A percentile compares a stretch with the other conserved stretches of the same genome.
Evolutionary conservation across 2,113 vertebrate species (phyloP).

Genomic region (Aphyosemion australe): DNA sequence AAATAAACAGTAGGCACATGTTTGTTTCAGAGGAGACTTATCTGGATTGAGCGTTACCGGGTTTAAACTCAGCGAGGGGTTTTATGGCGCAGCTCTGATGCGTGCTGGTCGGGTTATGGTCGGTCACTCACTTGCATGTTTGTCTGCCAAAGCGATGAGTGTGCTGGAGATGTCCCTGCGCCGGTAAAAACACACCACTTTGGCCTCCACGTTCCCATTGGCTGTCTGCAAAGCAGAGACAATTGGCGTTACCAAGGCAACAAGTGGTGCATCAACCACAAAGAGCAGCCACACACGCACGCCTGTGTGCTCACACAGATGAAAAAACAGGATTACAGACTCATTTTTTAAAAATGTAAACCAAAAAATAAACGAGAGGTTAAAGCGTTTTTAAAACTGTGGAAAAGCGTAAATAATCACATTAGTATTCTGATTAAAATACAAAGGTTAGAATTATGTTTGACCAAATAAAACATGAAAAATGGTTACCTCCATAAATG

Average conservation of each 20-base stretch:
- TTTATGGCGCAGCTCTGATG: neutral
- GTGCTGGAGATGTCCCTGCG: slow-evolving; percentile 95
- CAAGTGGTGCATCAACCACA: slow-evolving; percentile 59
- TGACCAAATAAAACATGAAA: neutral
- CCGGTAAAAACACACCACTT: slow-evolving; percentile 98
- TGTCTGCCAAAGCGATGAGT: slow-evolving; percentile 95
- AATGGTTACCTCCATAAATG: neutral
- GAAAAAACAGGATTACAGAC: slow-evolving; percentile 22
- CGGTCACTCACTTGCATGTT: slow-evolving; percentile 93
- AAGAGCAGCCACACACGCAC: slow-evolving; percentile 24
- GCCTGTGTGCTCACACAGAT: slow-evolving; percentile 5
- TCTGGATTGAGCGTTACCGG: too few relatives aligned
- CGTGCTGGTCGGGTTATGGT: slow-evolving; percentile 24
- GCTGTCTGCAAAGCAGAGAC: slow-evolving; percentile 87
- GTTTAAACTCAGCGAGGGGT: too few relatives aligned
- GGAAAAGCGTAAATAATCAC: neutral
- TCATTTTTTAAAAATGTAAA: slow-evolving; percentile 34
- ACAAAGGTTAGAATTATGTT: neutral
- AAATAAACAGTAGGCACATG: too few relatives aligned
- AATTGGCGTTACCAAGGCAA: slow-evolving; percentile 75
- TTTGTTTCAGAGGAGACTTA: too few relatives aligned
- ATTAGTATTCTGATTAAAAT: neutral
- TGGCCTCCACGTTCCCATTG: slow-evolving; percentile 97
- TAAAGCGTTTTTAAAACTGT: slow-evolving; percentile 15
- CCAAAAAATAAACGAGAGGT: slow-evolving; percentile 36